Percentiles rank a stretch among this genome's conserved stretches.
Conservation (phyloP, 2,797 vertebrate species). For the Peromyscus aztecus region DNA sequence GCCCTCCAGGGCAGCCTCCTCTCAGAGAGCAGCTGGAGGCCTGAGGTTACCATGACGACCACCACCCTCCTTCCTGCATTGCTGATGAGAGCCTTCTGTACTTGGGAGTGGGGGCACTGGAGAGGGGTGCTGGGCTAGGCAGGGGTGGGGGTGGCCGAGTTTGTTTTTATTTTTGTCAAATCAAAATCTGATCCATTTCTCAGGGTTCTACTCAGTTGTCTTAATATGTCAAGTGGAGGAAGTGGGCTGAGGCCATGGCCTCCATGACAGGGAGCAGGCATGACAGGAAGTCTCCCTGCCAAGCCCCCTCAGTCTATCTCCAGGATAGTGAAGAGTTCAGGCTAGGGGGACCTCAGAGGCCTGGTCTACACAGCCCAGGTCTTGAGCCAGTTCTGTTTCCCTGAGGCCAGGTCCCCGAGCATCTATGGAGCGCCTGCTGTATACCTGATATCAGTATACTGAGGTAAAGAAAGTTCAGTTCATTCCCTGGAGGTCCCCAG, state of each 20-base stretch:
- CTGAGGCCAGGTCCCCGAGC: not conserved
- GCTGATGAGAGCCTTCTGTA: slow-evolving; percentile 11
- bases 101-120: not conserved
- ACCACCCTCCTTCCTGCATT: slow-evolving; percentile 3
- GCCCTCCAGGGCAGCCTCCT: slow-evolving; percentile 52
- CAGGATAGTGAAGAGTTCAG: not conserved
- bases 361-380: not conserved
- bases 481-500: not conserved
- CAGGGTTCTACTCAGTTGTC: slow-evolving; percentile 39
- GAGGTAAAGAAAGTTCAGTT: not conserved
- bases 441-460: fast-evolving
- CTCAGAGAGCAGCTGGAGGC: slow-evolving; percentile 66
- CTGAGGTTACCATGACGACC: slow-evolving; percentile 78
- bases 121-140: not conserved
- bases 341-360: not conserved
- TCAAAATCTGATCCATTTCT: slow-evolving; percentile 69
- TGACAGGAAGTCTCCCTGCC: not conserved
- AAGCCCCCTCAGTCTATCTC: not conserved
- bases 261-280: not conserved
- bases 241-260: not conserved
- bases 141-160: not conserved
- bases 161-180: slow-evolving; percentile 79
- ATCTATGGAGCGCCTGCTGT: not conserved
- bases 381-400: not conserved
- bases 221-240: slow-evolving; percentile 38